Conservation (phyloP, 2,888 invertebrate species). For the Dicyrtomina minuta region DNA sequence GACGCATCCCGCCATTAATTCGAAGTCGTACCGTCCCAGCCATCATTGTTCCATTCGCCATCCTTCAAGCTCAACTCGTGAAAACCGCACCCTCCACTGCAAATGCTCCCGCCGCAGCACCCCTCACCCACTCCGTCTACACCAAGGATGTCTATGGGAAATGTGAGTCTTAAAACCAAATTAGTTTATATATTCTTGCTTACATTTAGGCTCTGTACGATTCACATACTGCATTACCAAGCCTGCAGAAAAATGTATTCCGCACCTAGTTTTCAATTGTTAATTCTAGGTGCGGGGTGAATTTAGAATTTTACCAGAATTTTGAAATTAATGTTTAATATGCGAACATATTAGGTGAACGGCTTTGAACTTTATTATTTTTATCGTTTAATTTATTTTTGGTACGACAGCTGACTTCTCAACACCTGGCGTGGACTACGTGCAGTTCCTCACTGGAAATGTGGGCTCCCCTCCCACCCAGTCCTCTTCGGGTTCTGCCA, state of each 20-base stretch:
- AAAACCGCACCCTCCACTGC: constrained; percentile 28
- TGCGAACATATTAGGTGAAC: too few species aligned
- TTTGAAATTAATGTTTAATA: too few species aligned
- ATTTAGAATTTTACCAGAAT: too few species aligned
- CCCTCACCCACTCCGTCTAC: neutral
- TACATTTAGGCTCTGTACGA: too few species aligned
- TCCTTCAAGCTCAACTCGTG: constrained; percentile 38
- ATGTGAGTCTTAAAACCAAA: constrained; percentile 26
- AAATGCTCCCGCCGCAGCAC: constrained; percentile 11
- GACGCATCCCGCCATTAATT: constrained; percentile 19
- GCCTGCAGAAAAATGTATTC: too few species aligned
- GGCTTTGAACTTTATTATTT: neutral
- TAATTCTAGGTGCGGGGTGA: too few species aligned
- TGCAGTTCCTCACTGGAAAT: constrained; percentile 31
- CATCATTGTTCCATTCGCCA: constrained; percentile 40
- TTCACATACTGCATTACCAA: too few species aligned
- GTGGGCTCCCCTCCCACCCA: constrained; percentile 21
- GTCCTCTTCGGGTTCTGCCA: neutral
- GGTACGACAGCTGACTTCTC: constrained; percentile 30
- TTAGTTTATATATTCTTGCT: neutral
- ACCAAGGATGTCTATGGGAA: constrained; percentile 15
- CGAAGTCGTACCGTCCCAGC: constrained; percentile 39
- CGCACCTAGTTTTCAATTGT: too few species aligned
- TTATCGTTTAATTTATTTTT: neutral
- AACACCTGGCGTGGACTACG: constrained; percentile 35